Evolutionary conservation across 1,140 invertebrate genomes (phyloP), one percentile per base, ranked within the genome.

Genomic region (Dryas iulia): DNA sequence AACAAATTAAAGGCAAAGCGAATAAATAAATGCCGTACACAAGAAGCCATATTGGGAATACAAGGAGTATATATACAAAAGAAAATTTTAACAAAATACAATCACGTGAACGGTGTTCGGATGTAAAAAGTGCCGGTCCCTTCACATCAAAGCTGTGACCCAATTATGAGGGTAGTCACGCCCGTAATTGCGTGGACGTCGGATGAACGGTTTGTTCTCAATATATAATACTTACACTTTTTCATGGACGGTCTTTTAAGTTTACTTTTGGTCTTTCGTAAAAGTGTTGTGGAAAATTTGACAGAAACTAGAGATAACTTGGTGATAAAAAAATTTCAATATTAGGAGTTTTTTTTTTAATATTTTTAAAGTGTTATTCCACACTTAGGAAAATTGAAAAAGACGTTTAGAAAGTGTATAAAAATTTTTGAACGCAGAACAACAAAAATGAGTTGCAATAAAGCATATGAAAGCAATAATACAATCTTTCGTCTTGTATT

Each of bases 141-240:
- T 47, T 63, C 60, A 62, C 60, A 62, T 62, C 60, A 62, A 62
- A 62, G 60, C 47, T 39, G 18, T 62, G 66, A 69, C 66, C 66
- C 66, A 69, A 69, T 69, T 69, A 69, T 57, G 39, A 62, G 59
- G 66, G 66, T 58, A 69, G 66, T 62, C 66, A 62, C 59, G 66
- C 59, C 54, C 60, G 60, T 61, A 62, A 60, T 61, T 69, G 47
- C 52, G 47, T 54, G 21, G 28, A 26, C 28, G 54, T 18, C 33
- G 59, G 59, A 57, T 62, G 59, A 69, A 69, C 59, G 60, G 57
- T 69, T 69, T 57, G 52, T 62, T 69, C 59, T 23, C 39, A 12
- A 56, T 56, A 56, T 8, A n/a, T n/a, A n/a, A n/a, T n/a, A 12
- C 23, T 12, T n/a, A 56, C 24, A n/a, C 21, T 26, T 56, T 56